phyloP scores from a whole-genome alignment of 1,140 invertebrate species.

The Drosophila ironensis region DNA sequence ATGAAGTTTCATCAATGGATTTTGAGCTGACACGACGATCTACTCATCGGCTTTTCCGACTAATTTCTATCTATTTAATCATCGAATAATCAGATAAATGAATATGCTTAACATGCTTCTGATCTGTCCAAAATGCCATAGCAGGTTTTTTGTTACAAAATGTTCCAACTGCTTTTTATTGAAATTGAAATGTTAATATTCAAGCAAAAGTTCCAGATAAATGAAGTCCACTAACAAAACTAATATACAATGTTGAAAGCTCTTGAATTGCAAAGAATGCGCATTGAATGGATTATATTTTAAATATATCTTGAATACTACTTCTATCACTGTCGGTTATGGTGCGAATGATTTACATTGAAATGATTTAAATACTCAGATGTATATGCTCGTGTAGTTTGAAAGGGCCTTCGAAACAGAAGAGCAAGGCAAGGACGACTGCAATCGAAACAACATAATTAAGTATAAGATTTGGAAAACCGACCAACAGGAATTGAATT shows the following conservation, averaged over 20 bases:
- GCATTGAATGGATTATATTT: not conserved
- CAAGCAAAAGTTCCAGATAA: too few species aligned
- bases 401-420: not conserved
- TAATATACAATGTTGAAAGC: too few species aligned
- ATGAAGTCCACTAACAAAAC: too few species aligned
- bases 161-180: constrained; percentile 8
- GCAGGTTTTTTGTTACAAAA: constrained; percentile 13
- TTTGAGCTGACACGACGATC: constrained; percentile 31
- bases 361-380: constrained; percentile 50
- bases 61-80: constrained; percentile 33
- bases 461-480: constrained; percentile 21
- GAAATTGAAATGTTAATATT: too few species aligned
- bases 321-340: constrained; percentile 10
- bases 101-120: constrained; percentile 28
- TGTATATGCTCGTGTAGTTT: constrained; percentile 7
- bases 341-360: constrained; percentile 14
- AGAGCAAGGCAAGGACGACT: constrained; percentile 11
- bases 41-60: constrained; percentile 7
- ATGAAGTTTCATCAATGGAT: constrained; percentile 14
- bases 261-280: not conserved
- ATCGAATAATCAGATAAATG: constrained; percentile 49
- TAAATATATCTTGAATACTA: not conserved
- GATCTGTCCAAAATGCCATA: constrained; percentile 60
- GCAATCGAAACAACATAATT: constrained; percentile 35
- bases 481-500: constrained; percentile 50